Percentiles rank a stretch among this genome's conserved stretches.
phyloP scores from a whole-genome alignment of 2,113 vertebrate genomes.

The Embiotoca jacksoni region DNA sequence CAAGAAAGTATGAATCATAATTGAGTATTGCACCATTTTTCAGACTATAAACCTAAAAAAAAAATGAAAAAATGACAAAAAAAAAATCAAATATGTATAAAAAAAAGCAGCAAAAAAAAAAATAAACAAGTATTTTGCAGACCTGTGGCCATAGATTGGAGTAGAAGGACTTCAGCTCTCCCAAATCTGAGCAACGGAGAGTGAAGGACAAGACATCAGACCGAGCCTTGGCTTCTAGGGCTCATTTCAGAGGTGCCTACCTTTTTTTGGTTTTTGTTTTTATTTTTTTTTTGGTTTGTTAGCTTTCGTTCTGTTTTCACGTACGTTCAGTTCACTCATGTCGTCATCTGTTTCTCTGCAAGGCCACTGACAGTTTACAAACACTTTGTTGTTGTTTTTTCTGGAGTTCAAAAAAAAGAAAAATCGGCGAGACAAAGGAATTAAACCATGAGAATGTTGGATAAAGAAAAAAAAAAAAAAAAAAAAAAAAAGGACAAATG shows the following conservation, averaged over 20 bases:
- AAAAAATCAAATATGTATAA: conserved; percentile 71
- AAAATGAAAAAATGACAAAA: conserved; percentile 75
- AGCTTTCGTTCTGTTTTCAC: conserved; percentile 68
- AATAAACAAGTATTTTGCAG: conserved; percentile 84
- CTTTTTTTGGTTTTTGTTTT: conserved; percentile 73
- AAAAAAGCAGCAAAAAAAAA: conserved; percentile 81
- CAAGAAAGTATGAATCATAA: conserved; percentile 87
- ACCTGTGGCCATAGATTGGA: conserved; percentile 92
- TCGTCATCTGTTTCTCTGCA: conserved; percentile 65
- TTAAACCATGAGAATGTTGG: conserved; percentile 70
- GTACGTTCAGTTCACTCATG: conserved; percentile 60
- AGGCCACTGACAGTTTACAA: conserved; percentile 87
- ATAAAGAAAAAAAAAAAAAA: conserved; percentile 60
- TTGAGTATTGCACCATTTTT: conserved; percentile 95
- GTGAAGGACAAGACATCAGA: conserved; percentile 86
- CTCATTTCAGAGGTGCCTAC: conserved; percentile 94
- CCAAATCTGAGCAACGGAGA: conserved; percentile 71
- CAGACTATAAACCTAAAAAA: conserved; percentile 84
- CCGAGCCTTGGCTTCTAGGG: conserved; percentile 87
- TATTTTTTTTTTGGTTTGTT: conserved; percentile 63
- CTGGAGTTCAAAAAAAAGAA: conserved; percentile 84
- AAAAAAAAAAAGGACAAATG: conserved; percentile 86
- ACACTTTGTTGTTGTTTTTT: conserved; percentile 73
- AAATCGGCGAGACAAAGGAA: conserved; percentile 70
- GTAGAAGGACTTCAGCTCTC: conserved; percentile 79